A percentile compares a stretch with the other conserved stretches of the same genome.
phyloP scores from a whole-genome alignment of 2,797 vertebrate genomes.

The Spondyliosoma cantharus region DNA sequence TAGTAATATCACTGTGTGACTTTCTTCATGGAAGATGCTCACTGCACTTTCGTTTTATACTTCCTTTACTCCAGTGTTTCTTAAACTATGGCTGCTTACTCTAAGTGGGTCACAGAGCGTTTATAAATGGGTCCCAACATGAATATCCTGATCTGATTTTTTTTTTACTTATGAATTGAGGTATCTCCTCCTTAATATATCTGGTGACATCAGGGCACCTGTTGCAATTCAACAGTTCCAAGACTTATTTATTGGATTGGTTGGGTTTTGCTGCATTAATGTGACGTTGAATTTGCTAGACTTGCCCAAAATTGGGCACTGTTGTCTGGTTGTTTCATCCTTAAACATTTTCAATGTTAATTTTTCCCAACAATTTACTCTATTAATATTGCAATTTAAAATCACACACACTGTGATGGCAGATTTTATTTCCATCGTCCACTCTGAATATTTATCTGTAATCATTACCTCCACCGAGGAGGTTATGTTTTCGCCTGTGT shows the following conservation, averaged over 20 bases:
- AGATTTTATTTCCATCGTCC: neutral
- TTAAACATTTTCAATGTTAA: neutral
- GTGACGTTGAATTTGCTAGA: neutral
- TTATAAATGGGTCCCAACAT: neutral
- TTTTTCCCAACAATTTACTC: neutral
- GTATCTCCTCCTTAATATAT: neutral
- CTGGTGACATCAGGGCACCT: slow-evolving; percentile 4
- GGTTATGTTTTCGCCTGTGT: too few relatives aligned
- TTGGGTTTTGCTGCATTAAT: neutral
- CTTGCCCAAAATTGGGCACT: neutral
- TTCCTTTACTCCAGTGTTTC: neutral
- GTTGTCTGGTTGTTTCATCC: neutral
- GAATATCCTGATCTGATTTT: neutral
- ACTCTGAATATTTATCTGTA: neutral
- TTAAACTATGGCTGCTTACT: neutral
- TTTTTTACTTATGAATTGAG: neutral
- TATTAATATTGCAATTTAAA: neutral
- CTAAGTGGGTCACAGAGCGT: neutral
- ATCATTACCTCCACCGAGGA: too few relatives aligned
- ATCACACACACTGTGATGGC: neutral
- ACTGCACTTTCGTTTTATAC: neutral
- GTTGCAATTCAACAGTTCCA: neutral
- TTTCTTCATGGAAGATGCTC: neutral
- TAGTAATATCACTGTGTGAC: slow-evolving; percentile 2
- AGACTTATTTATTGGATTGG: neutral